These are phyloP conservation scores for Psittacara wagleri DNA, from an alignment of 2,113 vertebrate genomes.

Conservation along the genomic window DNA sequence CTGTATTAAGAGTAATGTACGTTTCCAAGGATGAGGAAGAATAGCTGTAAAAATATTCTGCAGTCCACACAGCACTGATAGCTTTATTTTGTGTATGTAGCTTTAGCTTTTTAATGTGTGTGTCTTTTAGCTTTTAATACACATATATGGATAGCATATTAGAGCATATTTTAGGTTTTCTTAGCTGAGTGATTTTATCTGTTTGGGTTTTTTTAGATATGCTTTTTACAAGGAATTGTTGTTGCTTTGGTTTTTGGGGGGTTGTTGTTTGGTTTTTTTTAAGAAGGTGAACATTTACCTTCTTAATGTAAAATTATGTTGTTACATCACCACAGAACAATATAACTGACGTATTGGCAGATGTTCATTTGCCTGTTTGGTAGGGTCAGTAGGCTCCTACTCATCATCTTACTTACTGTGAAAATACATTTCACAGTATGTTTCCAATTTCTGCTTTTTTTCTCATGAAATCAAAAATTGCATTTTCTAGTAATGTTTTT, in stretches of 20 bases:
- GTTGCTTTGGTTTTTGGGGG: background rate
- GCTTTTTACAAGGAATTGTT: background rate
- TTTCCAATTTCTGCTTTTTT: background rate
- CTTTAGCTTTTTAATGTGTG: constrained; percentile 19
- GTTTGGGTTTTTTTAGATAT: background rate
- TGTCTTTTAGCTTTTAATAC: constrained; percentile 16
- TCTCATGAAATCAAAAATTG: background rate
- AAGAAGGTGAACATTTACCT: background rate
- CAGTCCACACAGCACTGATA: constrained; percentile 7
- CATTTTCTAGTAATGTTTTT: background rate
- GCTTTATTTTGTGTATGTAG: constrained; percentile 39
- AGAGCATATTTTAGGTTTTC: background rate
- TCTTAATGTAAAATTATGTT: background rate
- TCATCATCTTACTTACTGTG: background rate
- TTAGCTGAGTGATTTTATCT: constrained; percentile 1
- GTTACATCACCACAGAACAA: background rate
- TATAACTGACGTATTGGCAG: background rate
- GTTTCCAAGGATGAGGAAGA: constrained; percentile 42
- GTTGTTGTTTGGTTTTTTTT: background rate
- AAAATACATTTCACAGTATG: background rate
- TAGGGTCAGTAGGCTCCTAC: background rate
- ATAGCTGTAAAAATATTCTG: constrained; percentile 39
- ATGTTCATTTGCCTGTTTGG: background rate
- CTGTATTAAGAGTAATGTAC: constrained; percentile 44
- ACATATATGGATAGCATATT: background rate